These are phyloP conservation scores for Rhopalosiphum padi DNA, from an alignment of 1,140 invertebrate genomes.

Conservation along the genomic window DNA sequence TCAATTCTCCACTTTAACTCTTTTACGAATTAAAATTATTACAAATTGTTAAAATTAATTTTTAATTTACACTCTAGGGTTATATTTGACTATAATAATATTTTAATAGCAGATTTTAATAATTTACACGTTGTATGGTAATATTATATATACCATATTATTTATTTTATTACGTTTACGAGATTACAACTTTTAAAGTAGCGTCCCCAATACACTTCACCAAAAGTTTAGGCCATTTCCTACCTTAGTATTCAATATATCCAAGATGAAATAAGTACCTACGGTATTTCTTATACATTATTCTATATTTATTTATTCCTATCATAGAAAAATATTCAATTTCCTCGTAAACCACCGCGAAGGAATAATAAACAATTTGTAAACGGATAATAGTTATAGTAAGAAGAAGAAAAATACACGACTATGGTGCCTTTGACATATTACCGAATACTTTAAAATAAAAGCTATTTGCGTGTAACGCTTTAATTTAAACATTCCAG, in stretches of 20 bases:
- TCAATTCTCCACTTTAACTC: not conserved
- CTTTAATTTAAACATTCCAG: not conserved
- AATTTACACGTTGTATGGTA: not conserved
- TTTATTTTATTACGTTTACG: not conserved
- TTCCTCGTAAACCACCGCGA: not conserved
- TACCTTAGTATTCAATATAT: not conserved
- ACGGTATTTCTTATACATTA: not conserved
- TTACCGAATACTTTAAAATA: slow-evolving; percentile 12
- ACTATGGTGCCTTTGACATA: not conserved
- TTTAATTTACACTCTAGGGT: not conserved
- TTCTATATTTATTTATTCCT: not conserved
- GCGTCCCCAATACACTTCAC: not conserved
- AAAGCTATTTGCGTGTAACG: not conserved
- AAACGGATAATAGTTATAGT: not conserved
- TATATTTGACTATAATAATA: not conserved
- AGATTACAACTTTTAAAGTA: not conserved
- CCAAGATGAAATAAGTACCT: not conserved
- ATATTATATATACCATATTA: not conserved
- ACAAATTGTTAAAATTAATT: not conserved
- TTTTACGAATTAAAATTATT: not conserved
- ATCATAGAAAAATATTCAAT: not conserved
- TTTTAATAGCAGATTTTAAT: not conserved
- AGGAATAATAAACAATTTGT: not conserved
- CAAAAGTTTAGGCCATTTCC: not conserved
- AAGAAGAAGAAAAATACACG: not conserved